Evolutionary conservation across 2,113 vertebrate genomes (phyloP).

Genomic region (Picathartes gymnocephalus): DNA sequence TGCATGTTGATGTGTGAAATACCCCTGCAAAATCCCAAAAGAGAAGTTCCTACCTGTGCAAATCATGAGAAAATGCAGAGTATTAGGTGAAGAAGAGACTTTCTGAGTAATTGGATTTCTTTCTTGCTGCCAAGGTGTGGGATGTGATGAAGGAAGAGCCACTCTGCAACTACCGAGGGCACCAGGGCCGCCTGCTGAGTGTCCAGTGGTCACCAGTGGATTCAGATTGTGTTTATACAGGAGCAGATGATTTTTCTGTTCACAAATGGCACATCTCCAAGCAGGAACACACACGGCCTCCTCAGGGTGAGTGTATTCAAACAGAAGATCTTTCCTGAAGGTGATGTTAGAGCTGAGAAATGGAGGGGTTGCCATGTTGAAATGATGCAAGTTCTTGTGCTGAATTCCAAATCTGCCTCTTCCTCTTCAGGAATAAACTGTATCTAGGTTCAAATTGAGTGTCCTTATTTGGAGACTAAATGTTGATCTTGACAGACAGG

Average conservation of each 20-base stretch:
- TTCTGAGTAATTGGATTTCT: not conserved
- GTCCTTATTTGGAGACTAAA: not conserved
- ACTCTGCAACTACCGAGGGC: conserved; percentile 89
- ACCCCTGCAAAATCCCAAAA: not conserved
- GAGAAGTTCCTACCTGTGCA: not conserved
- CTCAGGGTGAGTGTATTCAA: conserved; percentile 77
- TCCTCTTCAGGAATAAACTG: not conserved
- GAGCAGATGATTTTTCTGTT: conserved; percentile 92
- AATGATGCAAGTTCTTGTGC: not conserved
- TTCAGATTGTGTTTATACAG: conserved; percentile 86
- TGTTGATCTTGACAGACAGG: not conserved
- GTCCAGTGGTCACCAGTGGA: conserved; percentile 92
- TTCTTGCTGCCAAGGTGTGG: conserved; percentile 83
- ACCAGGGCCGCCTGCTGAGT: conserved; percentile 83
- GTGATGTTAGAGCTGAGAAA: not conserved
- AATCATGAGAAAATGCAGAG: not conserved
- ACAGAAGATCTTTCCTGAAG: not conserved
- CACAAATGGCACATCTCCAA: conserved; percentile 87
- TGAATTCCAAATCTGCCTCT: not conserved
- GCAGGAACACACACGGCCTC: conserved; percentile 86
- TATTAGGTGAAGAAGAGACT: not conserved
- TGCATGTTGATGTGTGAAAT: not conserved
- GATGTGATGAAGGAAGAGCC: conserved; percentile 86
- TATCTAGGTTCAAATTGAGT: not conserved
- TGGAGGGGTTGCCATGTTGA: not conserved